Percentiles rank a stretch among this genome's conserved stretches.
These are phyloP conservation scores for Emydoidea blandingii DNA, from an alignment of 2,797 vertebrate genomes.

Conservation along the genomic window DNA sequence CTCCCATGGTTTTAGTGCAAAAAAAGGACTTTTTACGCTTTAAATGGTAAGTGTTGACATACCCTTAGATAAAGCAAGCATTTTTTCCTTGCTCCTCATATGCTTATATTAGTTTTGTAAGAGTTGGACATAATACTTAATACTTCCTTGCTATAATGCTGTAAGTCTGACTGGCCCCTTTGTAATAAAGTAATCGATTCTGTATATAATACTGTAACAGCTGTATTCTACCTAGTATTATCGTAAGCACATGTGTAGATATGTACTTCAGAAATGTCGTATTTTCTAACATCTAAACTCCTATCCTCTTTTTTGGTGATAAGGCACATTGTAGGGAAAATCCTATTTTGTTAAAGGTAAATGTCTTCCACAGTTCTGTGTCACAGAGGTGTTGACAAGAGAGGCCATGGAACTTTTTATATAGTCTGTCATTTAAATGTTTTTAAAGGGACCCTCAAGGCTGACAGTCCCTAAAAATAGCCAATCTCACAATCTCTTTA, in stretches of 20 bases:
- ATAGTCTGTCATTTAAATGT: background rate
- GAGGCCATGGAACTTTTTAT: background rate
- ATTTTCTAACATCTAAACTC: background rate
- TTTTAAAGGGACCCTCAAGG: background rate
- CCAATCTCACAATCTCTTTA: too few species aligned
- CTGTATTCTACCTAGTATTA: background rate
- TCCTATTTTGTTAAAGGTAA: background rate
- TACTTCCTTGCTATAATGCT: too few species aligned
- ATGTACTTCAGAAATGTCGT: background rate
- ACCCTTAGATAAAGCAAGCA: too few species aligned
- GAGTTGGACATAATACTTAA: too few species aligned
- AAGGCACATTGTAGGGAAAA: background rate
- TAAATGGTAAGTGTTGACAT: too few species aligned
- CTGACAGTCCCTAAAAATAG: background rate
- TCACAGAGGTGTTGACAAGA: background rate
- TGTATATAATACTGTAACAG: fast-evolving
- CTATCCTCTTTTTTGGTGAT: background rate
- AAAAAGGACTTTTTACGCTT: too few species aligned
- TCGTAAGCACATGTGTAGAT: fast-evolving
- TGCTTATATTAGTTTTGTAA: too few species aligned
- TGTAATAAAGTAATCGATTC: background rate
- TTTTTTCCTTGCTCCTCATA: too few species aligned
- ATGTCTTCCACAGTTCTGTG: background rate
- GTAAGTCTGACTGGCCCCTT: too few species aligned
- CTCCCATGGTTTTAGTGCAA: too few species aligned